phyloP scores from a whole-genome alignment of 2,888 invertebrate species.

The Drosophila suboccidentalis region DNA sequence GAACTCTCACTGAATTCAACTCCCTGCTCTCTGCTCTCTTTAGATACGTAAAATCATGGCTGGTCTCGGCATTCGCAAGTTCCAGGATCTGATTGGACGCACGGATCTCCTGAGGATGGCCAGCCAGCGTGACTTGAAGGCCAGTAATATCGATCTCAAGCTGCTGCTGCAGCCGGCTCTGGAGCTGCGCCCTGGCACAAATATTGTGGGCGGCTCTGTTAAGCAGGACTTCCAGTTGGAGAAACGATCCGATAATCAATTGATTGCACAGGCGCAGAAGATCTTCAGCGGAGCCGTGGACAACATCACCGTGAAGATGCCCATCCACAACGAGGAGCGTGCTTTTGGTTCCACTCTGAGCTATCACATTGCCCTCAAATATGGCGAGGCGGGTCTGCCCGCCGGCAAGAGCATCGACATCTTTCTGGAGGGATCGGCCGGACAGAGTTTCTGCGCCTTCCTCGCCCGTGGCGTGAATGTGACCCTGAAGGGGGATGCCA shows the following conservation, averaged over 20 bases:
- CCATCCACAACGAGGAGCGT: slow-evolving; percentile 95
- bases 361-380: slow-evolving; percentile 97
- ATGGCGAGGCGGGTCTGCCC: slow-evolving; percentile 94
- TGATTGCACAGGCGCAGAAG: slow-evolving; percentile 90
- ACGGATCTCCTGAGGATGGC: slow-evolving; percentile 94
- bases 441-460: slow-evolving; percentile 99
- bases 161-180: slow-evolving; percentile 95
- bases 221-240: slow-evolving; percentile 94
- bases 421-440: slow-evolving; percentile 95
- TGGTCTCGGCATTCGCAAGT: slow-evolving; percentile 93
- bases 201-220: slow-evolving; percentile 95
- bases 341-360: slow-evolving; percentile 97
- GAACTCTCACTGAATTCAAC: neutral
- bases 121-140: slow-evolving; percentile 91
- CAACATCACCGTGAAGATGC: slow-evolving; percentile 90
- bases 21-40: neutral
- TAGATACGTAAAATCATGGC: slow-evolving; percentile 96
- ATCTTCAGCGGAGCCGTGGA: slow-evolving; percentile 91
- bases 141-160: slow-evolving; percentile 93
- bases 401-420: slow-evolving; percentile 92
- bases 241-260: slow-evolving; percentile 93
- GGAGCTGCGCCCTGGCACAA: slow-evolving; percentile 95
- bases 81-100: slow-evolving; percentile 96
- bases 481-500: slow-evolving; percentile 97
- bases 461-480: slow-evolving; percentile 95